These are phyloP conservation scores for Dasypogon diadema DNA, from an alignment of 2,888 invertebrate genomes.

Conservation along the genomic window DNA sequence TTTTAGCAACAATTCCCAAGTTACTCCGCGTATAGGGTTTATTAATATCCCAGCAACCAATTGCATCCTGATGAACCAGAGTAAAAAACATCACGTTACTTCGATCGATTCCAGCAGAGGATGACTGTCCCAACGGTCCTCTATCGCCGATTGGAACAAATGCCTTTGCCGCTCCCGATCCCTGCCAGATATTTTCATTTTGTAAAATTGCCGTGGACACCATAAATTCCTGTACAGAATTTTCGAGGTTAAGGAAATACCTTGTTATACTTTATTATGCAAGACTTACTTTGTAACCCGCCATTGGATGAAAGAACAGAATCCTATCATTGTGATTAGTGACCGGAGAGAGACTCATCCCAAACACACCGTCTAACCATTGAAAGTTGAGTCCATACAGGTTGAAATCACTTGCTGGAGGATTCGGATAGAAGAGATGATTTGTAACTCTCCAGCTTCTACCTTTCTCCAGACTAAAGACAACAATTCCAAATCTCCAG, in stretches of 20 bases:
- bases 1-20: conserved; percentile 74
- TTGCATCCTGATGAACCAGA: conserved; percentile 79
- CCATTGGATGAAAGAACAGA: conserved; percentile 85
- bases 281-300: conserved; percentile 75
- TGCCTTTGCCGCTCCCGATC: conserved; percentile 62
- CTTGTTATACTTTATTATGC: neutral
- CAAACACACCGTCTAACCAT: conserved; percentile 86
- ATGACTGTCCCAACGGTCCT: conserved; percentile 76
- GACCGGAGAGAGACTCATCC: conserved; percentile 76
- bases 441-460: conserved; percentile 67
- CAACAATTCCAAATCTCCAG: conserved; percentile 72
- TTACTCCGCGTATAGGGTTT: conserved; percentile 77
- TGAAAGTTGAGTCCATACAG: conserved; percentile 82
- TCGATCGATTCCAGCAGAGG: conserved; percentile 79
- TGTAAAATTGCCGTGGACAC: conserved; percentile 77
- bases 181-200: conserved; percentile 71
- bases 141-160: conserved; percentile 69
- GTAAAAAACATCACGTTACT: conserved; percentile 82
- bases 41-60: conserved; percentile 84
- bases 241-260: conserved; percentile 10
- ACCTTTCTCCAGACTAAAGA: conserved; percentile 64
- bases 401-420: conserved; percentile 76
- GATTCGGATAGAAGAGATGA: conserved; percentile 65
- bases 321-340: conserved; percentile 71
- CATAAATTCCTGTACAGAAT: conserved; percentile 75